Base-by-base conservation (phyloP, 1,140 invertebrate species). In the Polypedilum vanderplanki region DNA sequence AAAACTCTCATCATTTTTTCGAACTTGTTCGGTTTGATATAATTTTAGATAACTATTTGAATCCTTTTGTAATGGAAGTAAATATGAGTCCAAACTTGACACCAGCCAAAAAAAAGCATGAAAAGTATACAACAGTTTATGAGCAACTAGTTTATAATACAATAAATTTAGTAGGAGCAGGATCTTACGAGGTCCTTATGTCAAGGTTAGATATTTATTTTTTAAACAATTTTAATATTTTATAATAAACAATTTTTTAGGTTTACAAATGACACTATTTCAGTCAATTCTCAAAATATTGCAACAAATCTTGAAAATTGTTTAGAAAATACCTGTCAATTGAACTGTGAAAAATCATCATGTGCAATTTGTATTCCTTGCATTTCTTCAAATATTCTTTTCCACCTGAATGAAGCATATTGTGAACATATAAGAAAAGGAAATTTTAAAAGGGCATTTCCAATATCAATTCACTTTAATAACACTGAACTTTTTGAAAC, bases 61-160 rank as follows among this genome's bases (percentile, higher is more conserved):
- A 93, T 70, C 90, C 96, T 8, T 95, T 89, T 79, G 83, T 95
- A 7, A 90, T 97, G 88, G 95, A 97, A 83, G 95, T 93, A 0
- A 98, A 98, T 81, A 97, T 97, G 95, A 96, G 94, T 46, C 96
- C 96, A 0, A 97, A 98, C 84, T 85, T 97, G 41, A 95, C 93
- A 2, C 96, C 95, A 0, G 89, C 89, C 15, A 4, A 3, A 12
- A 15, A 15, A 0, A 94, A 97, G 84, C 97, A 91, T 83, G 87
- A 89, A 70, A 90, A 88, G 0, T 97, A 97, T 82, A 87, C 88
- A 77, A 80, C 93, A 7, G 81, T 98, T 0, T 97, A 97, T 78
- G 93, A 97, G 79, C 94, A 97, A 85, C 91, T 97, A 7, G 78
- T 97, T 10, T 95, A 89, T 80, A 95, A 91, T 82, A 78, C 94